Base-by-base conservation (phyloP, 1,140 invertebrate genomes). In the Megalonaias nervosa region DNA sequence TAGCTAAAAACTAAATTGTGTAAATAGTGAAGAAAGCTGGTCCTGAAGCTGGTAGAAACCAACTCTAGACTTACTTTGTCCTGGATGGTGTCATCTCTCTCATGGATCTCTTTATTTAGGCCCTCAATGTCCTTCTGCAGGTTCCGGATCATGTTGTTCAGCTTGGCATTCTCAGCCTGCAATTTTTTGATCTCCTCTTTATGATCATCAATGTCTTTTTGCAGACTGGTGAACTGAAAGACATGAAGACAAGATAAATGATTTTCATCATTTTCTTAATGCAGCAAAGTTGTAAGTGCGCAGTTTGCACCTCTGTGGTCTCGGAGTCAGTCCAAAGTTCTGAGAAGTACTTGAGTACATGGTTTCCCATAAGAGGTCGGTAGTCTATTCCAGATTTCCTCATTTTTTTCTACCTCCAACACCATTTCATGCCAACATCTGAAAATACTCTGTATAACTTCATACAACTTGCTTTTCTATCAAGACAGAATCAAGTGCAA, bases 81-180 rank as follows among this genome's bases (percentile, higher is more conserved):
- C 81, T 95, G 94, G 80, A 97, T 96, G 2, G 94, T 95, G 2
- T 92, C 91, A 87, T 97, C 96, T 76, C 95, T 93, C 86, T 97
- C 95, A 3, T 92, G 90, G 59, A 98, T 89, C 73, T 92, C 91
- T 81, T 91, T 92, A 81, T 92, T 91, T 19, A 92, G 84, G 15
- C 91, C 89, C 19, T 83, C 79, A 71, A 92, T 92, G 74, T 92
- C 92, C 75, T 92, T 92, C 81, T 92, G 90, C 72, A 92, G 90
- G 87, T 96, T 95, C 9, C 92, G 90, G 21, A 96, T 95, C 79
- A 95, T 94, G 78, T 94, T 93, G 86, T 96, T 94, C 48, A 96
- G 90, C 48, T 93, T 93, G 31, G 93, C 92, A 19, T 95, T 95
- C 26, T 93, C 94, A 59, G 92, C 91, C 86, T 92, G 90, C 26